A percentile compares a stretch with the other conserved stretches of the same genome.
Conservation (phyloP, 2,113 vertebrate species). For the Riparia riparia region DNA sequence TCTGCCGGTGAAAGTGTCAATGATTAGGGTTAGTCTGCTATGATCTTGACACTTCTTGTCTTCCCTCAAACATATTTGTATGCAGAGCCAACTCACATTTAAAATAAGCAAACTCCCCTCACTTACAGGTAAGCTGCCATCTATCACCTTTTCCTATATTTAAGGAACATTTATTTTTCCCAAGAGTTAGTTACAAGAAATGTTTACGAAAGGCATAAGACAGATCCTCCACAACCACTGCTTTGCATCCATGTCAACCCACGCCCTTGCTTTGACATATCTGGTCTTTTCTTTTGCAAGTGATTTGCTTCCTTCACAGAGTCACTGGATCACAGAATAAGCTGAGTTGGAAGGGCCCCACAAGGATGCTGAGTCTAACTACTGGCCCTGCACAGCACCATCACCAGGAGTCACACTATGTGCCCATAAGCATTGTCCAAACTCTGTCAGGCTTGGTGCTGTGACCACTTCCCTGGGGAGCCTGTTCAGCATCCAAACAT, state of each 20-base stretch:
- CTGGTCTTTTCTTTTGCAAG: neutral
- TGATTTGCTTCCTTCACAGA: neutral
- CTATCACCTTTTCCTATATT: neutral
- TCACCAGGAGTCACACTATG: neutral
- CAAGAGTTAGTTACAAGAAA: neutral
- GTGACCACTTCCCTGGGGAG: neutral
- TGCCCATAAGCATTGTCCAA: neutral
- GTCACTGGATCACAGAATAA: neutral
- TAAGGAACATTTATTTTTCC: neutral
- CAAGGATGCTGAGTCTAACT: neutral
- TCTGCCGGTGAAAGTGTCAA: neutral
- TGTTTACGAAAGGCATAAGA: neutral
- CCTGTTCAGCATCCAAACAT: neutral
- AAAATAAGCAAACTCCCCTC: neutral
- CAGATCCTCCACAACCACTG: neutral
- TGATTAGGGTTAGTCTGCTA: neutral
- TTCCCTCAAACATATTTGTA: neutral
- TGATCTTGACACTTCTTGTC: fast-evolving
- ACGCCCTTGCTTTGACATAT: neutral
- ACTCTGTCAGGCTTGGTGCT: neutral
- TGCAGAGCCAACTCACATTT: neutral
- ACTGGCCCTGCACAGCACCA: neutral
- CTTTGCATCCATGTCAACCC: neutral
- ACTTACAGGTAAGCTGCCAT: neutral
- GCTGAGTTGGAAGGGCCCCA: neutral